Evolutionary conservation across 2,888 invertebrate species (phyloP), one percentile per base, ranked within the genome.

Genomic region (Exephanes ischioxanthus): DNA sequence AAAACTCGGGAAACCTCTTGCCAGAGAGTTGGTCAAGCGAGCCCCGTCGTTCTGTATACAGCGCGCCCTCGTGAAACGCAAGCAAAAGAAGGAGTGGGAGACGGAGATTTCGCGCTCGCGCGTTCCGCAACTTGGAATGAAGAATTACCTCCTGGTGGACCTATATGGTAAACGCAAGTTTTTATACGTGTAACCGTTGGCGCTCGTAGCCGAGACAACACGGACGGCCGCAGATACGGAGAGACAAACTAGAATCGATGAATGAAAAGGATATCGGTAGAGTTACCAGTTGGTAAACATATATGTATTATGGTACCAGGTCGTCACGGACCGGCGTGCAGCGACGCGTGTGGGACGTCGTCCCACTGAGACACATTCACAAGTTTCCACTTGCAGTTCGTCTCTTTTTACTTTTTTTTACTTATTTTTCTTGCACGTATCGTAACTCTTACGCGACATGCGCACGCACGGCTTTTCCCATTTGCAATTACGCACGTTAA

Each of bases 111-210:
- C 61, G 71, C 75, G 37, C 51, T 16, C 67, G 67, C 78, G 71
- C 67, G 83, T 81, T 83, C 75, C 66, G 78, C 70, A 70, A 85
- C 67, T 55, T 19, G 61, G 85, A 87, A 87, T 85, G 88, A 87
- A 85, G 85, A 84, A 88, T 88, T 84, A 76, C 86, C 55, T 55
- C 22, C 19, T 51, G 55, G 55, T 72, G 75, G 68, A 84, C 87
- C 81, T 80, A 89, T 90, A 91, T 87, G 91, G 91, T 83, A 77
- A 91, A 87, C 88, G 76, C 90, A 82, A 80, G 89, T 91, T 91
- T 91, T 91, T 89, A 86, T 86, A 48, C 83, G 84, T 53, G 81
- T 30, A 66, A 61, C 67, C 71, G 45, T 61, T 53, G 41, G 63
- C 61, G 58, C 58, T 67, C 72, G 61, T 61, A 5, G 63, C 68